Conservation (phyloP, 2,797 vertebrate species). For the Sebastes alutus region DNA sequence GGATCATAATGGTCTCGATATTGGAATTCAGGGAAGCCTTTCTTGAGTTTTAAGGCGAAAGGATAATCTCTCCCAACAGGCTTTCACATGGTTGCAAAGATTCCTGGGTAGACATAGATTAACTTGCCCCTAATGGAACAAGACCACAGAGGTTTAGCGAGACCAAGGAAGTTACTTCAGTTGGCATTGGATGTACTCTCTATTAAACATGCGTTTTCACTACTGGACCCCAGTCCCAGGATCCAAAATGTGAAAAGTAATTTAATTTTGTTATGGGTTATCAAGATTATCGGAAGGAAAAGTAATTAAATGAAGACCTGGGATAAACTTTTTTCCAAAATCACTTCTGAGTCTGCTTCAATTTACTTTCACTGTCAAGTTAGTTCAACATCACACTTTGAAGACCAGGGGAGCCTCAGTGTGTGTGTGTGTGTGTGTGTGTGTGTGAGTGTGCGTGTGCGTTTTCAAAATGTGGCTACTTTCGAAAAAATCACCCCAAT, state of each 20-base stretch:
- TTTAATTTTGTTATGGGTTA: slow-evolving; percentile 66
- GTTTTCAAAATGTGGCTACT: slow-evolving; percentile 26
- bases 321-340: slow-evolving; percentile 57
- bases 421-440: slow-evolving; percentile 17
- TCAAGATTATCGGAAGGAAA: slow-evolving; percentile 61
- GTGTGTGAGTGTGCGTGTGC: slow-evolving; percentile 12
- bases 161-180: slow-evolving; percentile 18
- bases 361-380: slow-evolving; percentile 58
- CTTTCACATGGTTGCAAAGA: slow-evolving; percentile 8
- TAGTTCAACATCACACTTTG: slow-evolving; percentile 55
- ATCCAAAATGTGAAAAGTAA: slow-evolving; percentile 67
- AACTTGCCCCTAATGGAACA: slow-evolving; percentile 29
- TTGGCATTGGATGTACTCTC: slow-evolving; percentile 32
- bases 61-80: slow-evolving; percentile 32
- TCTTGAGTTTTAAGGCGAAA: slow-evolving; percentile 23
- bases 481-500: slow-evolving; percentile 16
- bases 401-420: slow-evolving; percentile 8
- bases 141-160: slow-evolving; percentile 21
- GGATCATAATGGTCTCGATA: slow-evolving; percentile 7
- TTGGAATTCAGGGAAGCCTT: slow-evolving; percentile 18
- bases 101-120: slow-evolving; percentile 15
- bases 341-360: slow-evolving; percentile 47
- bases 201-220: slow-evolving; percentile 45
- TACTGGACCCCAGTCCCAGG: slow-evolving; percentile 22
- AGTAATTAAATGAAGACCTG: slow-evolving; percentile 66